Percentiles rank a stretch among this genome's conserved stretches.
Evolutionary conservation across 2,888 invertebrate species (phyloP).

Genomic region (Coecobrya sp.): DNA sequence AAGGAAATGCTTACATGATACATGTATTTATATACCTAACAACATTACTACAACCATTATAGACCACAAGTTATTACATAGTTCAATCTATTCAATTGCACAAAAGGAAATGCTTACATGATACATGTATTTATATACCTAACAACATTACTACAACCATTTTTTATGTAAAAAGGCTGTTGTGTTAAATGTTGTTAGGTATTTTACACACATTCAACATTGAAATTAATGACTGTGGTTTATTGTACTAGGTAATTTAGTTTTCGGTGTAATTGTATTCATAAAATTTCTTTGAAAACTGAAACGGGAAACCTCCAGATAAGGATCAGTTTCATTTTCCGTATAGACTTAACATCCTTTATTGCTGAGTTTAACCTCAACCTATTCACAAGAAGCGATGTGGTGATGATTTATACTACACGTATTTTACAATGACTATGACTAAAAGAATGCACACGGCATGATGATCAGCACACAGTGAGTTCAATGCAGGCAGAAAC

Average conservation of each 20-base stretch:
- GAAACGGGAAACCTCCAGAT: neutral
- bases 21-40: too few relatives aligned
- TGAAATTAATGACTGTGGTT: neutral
- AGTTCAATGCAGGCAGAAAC: neutral
- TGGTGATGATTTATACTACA: neutral
- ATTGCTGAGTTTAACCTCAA: neutral
- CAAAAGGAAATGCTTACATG: too few relatives aligned
- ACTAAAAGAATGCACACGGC: slow-evolving; percentile 11
- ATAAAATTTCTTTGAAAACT: neutral
- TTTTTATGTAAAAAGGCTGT: too few relatives aligned
- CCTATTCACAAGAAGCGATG: slow-evolving; percentile 15
- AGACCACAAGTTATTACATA: too few relatives aligned
- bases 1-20: too few relatives aligned
- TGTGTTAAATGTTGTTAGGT: too few relatives aligned
- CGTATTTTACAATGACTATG: slow-evolving; percentile 44
- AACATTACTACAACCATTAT: too few relatives aligned
- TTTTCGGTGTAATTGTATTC: too few relatives aligned
- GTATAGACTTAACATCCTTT: neutral
- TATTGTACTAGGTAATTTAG: neutral
- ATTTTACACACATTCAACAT: too few relatives aligned
- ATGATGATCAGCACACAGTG: neutral
- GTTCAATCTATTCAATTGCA: too few relatives aligned
- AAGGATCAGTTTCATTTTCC: slow-evolving; percentile 37
- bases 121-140: too few relatives aligned
- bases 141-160: too few relatives aligned